Base-by-base conservation (phyloP, 1,140 invertebrate species). In the Reticulitermes speratus region DNA sequence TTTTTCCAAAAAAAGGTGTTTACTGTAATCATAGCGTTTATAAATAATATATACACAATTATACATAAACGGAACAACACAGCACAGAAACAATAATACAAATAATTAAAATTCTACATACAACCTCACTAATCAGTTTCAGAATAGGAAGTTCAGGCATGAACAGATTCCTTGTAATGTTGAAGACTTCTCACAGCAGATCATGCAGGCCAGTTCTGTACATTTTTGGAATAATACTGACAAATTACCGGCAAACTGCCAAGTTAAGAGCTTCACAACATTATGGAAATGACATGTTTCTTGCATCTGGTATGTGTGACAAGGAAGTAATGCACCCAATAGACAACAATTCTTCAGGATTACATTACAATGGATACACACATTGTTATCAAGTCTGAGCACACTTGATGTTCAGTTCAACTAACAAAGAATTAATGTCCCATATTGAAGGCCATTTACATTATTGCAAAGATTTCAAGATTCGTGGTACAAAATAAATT, bases 211-310 rank as follows among this genome's bases (percentile, higher is more conserved):
- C 82, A 84, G 32, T 45, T 84, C 44, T 84, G 44, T 84, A 52
- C 48, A 52, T n/a, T 45, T 32, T 84, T 32, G 44, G 83, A 84
- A 84, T 84, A 84, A 84, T 84, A 84, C 83, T 84, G 83, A 84
- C 83, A 84, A 52, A 45, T 84, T 82, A 44, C 23, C 3, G 83
- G 83, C 48, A 84, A 25, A 30, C 12, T 6, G 44, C 48, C 44
- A 84, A 44, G 44, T 84, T 30, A 44, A 32, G 44, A 52, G 83
- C 32, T 45, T 21, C 48, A 44, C 32, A 25, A 7, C 44, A 25
- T 84, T 7, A 84, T 44, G 83, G 83, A 84, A 25, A 84, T 32
- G 19, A 75, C 2, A 9, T 30, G n/a, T 30, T 75, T 75, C 65
- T 75, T 75, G 2, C 25, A 30, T 30, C 25, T 75, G 9, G 52